A percentile compares a stretch with the other conserved stretches of the same genome.
Evolutionary conservation across 2,888 invertebrate species (phyloP).

Genomic region (Lycocerus yunnanus): DNA sequence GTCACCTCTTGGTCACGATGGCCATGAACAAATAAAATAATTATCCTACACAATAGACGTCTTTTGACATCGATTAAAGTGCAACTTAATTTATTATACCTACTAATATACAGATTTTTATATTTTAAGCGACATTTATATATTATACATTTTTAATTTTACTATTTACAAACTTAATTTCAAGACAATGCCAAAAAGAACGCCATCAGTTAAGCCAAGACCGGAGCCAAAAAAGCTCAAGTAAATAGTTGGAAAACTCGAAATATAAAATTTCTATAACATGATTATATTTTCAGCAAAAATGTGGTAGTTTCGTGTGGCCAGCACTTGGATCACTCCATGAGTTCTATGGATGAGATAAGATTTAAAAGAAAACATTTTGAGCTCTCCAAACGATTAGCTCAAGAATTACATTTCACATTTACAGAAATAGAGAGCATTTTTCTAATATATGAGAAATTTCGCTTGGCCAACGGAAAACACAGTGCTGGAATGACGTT

Average conservation of each 20-base stretch:
- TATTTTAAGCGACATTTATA: background rate
- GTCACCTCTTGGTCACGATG: background rate
- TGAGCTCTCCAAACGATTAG: conserved; percentile 60
- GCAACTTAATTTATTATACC: background rate
- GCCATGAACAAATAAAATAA: background rate
- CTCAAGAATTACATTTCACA: conserved; percentile 63
- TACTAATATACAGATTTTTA: no score
- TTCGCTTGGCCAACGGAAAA: conserved; percentile 52
- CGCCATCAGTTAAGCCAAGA: background rate
- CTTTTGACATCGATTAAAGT: background rate
- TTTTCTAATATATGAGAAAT: conserved; percentile 59
- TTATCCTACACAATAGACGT: background rate
- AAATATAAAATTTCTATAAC: background rate
- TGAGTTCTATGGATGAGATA: conserved; percentile 70
- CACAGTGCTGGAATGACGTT: conserved; percentile 53
- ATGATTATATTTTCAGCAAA: background rate
- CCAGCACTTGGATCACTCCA: conserved; percentile 59
- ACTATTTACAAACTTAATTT: background rate
- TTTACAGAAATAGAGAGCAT: conserved; percentile 64
- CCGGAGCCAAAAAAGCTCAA: background rate
- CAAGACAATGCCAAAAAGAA: background rate
- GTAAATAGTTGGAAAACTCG: background rate
- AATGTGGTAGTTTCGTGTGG: conserved; percentile 26
- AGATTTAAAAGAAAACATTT: conserved; percentile 66
- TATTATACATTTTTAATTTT: background rate